These are phyloP conservation scores for Rhinella marina DNA, from an alignment of 2,797 vertebrate genomes.

Conservation along the genomic window DNA sequence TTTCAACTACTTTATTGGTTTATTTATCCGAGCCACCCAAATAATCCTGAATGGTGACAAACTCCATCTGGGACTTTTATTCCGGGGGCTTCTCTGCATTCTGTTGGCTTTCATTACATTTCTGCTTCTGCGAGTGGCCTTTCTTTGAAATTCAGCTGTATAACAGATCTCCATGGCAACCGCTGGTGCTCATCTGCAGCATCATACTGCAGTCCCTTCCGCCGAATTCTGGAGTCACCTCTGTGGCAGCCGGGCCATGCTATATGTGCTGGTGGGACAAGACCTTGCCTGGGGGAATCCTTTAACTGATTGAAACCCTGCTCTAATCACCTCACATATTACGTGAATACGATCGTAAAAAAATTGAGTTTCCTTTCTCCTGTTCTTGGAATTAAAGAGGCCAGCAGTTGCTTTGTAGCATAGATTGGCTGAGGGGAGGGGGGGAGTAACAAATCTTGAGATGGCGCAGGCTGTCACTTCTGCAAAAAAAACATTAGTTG, in stretches of 20 bases:
- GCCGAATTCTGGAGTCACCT: slow-evolving; percentile 68
- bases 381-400: slow-evolving; percentile 47
- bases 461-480: slow-evolving; percentile 20
- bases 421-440: slow-evolving; percentile 27
- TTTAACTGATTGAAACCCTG: slow-evolving; percentile 61
- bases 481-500: slow-evolving; percentile 21
- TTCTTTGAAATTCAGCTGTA: slow-evolving; percentile 71
- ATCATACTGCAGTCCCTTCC: slow-evolving; percentile 73
- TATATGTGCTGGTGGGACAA: slow-evolving; percentile 67
- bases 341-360: slow-evolving; percentile 47
- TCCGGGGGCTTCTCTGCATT: slow-evolving; percentile 65
- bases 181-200: slow-evolving; percentile 80
- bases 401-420: slow-evolving; percentile 60
- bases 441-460: slow-evolving; percentile 31
- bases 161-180: slow-evolving; percentile 87
- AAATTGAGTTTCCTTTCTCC: slow-evolving; percentile 1
- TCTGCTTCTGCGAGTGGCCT: slow-evolving; percentile 67
- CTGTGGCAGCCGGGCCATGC: slow-evolving; percentile 69
- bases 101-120: slow-evolving; percentile 70
- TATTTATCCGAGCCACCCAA: slow-evolving; percentile 39
- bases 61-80: slow-evolving; percentile 70
- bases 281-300: slow-evolving; percentile 69
- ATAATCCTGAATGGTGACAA: slow-evolving; percentile 60
- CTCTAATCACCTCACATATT: slow-evolving; percentile 68
- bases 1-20: slow-evolving; percentile 35